Evolutionary conservation across 1,140 invertebrate genomes (phyloP).

Genomic region (Cydia splendana): DNA sequence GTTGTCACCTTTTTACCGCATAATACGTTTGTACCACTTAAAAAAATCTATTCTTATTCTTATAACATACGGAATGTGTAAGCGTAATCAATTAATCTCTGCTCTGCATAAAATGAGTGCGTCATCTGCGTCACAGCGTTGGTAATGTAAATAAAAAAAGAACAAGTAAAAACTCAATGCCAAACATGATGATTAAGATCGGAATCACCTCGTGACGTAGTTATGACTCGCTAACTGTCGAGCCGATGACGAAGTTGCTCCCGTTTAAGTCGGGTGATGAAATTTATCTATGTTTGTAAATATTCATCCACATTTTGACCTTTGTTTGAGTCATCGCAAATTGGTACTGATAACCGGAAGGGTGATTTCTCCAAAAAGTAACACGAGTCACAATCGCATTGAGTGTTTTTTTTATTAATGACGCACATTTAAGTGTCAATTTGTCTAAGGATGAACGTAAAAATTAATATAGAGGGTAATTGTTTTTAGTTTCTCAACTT

Average conservation of each 20-base stretch:
- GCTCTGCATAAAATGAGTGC: neutral
- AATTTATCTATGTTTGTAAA: neutral
- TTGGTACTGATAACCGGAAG: neutral
- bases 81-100: neutral
- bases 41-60: too few relatives aligned
- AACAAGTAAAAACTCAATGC: neutral
- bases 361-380: neutral
- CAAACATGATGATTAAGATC: neutral
- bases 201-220: neutral
- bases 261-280: neutral
- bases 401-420: too few relatives aligned
- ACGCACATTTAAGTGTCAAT: too few relatives aligned
- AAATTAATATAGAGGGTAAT: too few relatives aligned
- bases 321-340: neutral
- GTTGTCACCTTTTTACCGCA: too few relatives aligned
- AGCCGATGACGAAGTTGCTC: neutral
- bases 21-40: too few relatives aligned
- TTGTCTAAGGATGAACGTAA: too few relatives aligned
- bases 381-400: too few relatives aligned
- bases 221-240: slow-evolving; percentile 1
- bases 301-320: neutral
- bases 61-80: too few relatives aligned
- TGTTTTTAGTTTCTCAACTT: too few relatives aligned
- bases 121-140: neutral
- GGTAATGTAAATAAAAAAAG: neutral